These are phyloP conservation scores for Hucho hucho DNA, from an alignment of 2,113 vertebrate species.

Conservation along the genomic window DNA sequence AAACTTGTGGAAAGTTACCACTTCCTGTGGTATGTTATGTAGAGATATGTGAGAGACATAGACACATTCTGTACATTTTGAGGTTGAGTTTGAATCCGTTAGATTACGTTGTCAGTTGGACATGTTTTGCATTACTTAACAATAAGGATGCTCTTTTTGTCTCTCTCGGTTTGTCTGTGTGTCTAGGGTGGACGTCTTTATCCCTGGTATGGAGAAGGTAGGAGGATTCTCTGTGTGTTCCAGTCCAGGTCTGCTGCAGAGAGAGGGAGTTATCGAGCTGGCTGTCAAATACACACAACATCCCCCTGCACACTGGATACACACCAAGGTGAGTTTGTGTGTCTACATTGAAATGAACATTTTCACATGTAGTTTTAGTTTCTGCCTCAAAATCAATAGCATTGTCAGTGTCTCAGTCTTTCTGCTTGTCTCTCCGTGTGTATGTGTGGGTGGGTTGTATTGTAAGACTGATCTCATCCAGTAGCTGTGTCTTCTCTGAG, in stretches of 20 bases:
- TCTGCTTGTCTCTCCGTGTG: conserved; percentile 8
- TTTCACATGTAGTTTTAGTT: neutral
- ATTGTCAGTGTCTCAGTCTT: neutral
- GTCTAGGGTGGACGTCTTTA: conserved; percentile 91
- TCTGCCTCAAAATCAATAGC: neutral
- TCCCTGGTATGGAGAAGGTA: conserved; percentile 86
- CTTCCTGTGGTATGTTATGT: neutral
- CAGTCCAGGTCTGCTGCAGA: conserved; percentile 81
- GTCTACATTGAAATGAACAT: neutral
- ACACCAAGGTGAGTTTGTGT: conserved; percentile 78
- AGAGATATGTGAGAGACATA: neutral
- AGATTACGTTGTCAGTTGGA: too few species aligned
- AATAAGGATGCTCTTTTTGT: neutral
- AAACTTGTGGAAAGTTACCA: too few species aligned
- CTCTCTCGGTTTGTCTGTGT: neutral
- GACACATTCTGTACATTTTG: too few species aligned
- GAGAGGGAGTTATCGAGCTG: conserved; percentile 85
- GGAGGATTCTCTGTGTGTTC: conserved; percentile 97
- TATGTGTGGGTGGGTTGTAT: neutral
- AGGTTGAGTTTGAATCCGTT: too few species aligned
- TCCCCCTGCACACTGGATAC: conserved; percentile 90
- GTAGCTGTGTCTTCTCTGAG: conserved; percentile 27
- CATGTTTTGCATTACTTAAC: neutral
- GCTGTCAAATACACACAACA: conserved; percentile 87
- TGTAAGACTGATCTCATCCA: neutral